Evolutionary conservation across 2,113 vertebrate genomes (phyloP).

Genomic region (Melanostigma gelatinosum): DNA sequence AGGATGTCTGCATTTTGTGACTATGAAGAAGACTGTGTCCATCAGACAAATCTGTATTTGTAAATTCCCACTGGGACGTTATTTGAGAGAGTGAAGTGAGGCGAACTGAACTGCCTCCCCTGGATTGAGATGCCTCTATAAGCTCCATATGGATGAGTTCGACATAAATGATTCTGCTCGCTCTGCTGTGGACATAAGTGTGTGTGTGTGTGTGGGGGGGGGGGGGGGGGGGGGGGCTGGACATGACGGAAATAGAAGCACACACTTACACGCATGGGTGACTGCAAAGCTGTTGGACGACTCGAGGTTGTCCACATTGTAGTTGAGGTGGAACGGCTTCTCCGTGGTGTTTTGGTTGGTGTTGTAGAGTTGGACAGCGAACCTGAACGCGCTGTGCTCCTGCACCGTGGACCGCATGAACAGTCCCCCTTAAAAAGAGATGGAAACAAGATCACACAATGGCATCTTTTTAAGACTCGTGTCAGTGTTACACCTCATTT

Average conservation of each 20-base stretch:
- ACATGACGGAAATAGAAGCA: slow-evolving; percentile 59
- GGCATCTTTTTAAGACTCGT: neutral
- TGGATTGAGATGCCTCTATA: slow-evolving; percentile 42
- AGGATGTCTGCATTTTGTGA: neutral
- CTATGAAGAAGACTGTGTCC: neutral
- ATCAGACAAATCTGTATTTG: neutral
- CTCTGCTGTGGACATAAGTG: slow-evolving; percentile 35
- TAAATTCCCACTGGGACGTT: slow-evolving; percentile 20
- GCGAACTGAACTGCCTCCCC: slow-evolving; percentile 35
- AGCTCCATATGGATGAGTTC: slow-evolving; percentile 35
- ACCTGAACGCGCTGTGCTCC: slow-evolving; percentile 99
- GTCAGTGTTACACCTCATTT: neutral
- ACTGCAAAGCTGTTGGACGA: slow-evolving; percentile 99
- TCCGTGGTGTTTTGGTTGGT: slow-evolving; percentile 99
- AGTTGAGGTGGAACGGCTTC: slow-evolving; percentile 98
- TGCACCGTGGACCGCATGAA: slow-evolving; percentile 99
- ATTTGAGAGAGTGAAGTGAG: slow-evolving; percentile 22
- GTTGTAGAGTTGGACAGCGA: slow-evolving; percentile 99
- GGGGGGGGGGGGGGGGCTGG: too few relatives aligned
- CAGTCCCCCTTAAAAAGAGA: slow-evolving; percentile 89
- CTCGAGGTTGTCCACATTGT: slow-evolving; percentile 99
- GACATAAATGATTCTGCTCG: slow-evolving; percentile 64
- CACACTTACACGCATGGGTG: slow-evolving; percentile 98
- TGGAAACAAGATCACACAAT: slow-evolving; percentile 46
- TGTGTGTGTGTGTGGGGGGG: neutral